These are phyloP conservation scores for Protophormia terraenovae DNA, from an alignment of 2,888 invertebrate genomes.

Conservation along the genomic window DNA sequence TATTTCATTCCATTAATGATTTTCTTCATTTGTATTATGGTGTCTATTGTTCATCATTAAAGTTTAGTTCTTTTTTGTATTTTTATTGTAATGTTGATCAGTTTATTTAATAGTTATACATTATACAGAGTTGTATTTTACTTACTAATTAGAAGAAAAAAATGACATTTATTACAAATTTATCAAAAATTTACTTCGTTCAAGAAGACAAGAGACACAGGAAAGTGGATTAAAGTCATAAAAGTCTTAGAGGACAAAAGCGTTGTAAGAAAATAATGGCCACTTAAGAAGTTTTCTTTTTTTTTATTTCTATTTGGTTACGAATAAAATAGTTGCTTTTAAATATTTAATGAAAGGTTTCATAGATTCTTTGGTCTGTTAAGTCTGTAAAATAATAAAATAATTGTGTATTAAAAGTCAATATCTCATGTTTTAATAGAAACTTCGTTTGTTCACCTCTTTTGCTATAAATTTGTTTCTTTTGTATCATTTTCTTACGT, in stretches of 20 bases:
- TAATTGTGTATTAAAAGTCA: constrained; percentile 45
- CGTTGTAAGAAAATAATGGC: constrained; percentile 31
- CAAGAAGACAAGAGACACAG: not conserved
- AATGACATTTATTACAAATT: constrained; percentile 54
- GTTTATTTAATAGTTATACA: constrained; percentile 33
- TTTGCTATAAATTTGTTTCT: constrained; percentile 43
- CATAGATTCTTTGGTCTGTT: not conserved
- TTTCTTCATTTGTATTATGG: not conserved
- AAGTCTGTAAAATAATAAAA: constrained; percentile 28
- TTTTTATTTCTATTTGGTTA: not conserved
- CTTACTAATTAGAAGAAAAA: constrained; percentile 53
- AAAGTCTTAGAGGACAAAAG: constrained; percentile 29
- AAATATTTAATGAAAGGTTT: constrained; percentile 12
- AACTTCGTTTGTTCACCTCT: constrained; percentile 31
- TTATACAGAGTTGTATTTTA: constrained; percentile 45
- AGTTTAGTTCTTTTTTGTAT: constrained; percentile 3
- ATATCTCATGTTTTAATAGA: constrained; percentile 32
- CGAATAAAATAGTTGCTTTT: not conserved
- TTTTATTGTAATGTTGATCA: constrained; percentile 41
- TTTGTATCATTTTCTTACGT: constrained; percentile 10
- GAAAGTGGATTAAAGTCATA: constrained; percentile 30
- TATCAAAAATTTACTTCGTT: constrained; percentile 7
- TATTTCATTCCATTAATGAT: constrained; percentile 26
- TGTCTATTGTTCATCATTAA: constrained; percentile 37
- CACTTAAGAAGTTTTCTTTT: constrained; percentile 47